These are phyloP conservation scores for Pempheris klunzingeri DNA, from an alignment of 2,797 vertebrate species.

Conservation along the genomic window DNA sequence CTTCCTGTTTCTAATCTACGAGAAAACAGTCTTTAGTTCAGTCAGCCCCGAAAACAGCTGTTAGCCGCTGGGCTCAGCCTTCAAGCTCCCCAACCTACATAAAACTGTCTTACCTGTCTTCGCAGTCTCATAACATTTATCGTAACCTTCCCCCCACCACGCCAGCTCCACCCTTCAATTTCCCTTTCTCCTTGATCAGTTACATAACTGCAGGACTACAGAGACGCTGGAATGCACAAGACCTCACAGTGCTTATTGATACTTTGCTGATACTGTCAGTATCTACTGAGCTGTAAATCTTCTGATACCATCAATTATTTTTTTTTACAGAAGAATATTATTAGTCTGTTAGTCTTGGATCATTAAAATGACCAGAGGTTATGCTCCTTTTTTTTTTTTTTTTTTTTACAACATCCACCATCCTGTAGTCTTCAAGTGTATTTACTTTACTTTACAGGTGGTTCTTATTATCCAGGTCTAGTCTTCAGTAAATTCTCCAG, in stretches of 20 bases:
- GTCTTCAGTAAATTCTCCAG: neutral
- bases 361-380: neutral
- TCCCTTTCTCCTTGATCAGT: slow-evolving; percentile 31
- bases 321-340: neutral
- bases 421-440: slow-evolving; percentile 5
- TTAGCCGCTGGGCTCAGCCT: slow-evolving; percentile 46
- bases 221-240: slow-evolving; percentile 8
- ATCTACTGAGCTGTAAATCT: slow-evolving; percentile 13
- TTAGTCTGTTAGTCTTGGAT: slow-evolving; percentile 21
- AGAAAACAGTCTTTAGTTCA: slow-evolving; percentile 57
- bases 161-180: slow-evolving; percentile 9
- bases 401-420: neutral
- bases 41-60: slow-evolving; percentile 57
- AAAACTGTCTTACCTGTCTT: slow-evolving; percentile 55
- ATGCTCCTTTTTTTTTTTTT: neutral
- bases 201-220: slow-evolving; percentile 32
- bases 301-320: neutral
- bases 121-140: slow-evolving; percentile 51
- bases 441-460: slow-evolving; percentile 21
- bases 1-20: slow-evolving; percentile 73
- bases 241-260: neutral
- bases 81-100: slow-evolving; percentile 46
- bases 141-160: slow-evolving; percentile 5
- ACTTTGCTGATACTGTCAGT: neutral
- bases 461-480: slow-evolving; percentile 17